Evolutionary conservation across 2,797 vertebrate genomes (phyloP).

Genomic region (Scarus forsteni): DNA sequence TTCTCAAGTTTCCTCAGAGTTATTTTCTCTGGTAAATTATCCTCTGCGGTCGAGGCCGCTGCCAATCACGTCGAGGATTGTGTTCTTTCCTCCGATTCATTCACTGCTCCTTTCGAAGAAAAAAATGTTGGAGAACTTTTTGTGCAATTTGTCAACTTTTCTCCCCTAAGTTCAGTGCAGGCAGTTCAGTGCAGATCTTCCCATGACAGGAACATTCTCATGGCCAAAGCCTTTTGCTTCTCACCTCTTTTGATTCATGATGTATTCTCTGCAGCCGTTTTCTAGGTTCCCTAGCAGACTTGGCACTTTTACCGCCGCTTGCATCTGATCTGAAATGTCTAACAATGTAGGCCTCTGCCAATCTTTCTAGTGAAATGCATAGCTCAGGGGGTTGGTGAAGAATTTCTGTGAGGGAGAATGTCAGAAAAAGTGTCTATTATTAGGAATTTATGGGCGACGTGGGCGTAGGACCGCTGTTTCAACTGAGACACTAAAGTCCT

Average conservation of each 20-base stretch:
- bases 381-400: constrained; percentile 8
- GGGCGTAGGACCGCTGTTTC: not conserved
- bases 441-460: not conserved
- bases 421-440: not conserved
- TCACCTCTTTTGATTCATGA: constrained; percentile 38
- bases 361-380: constrained; percentile 10
- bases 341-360: constrained; percentile 21
- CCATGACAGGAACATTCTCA: constrained; percentile 26
- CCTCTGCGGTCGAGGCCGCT: constrained; percentile 43
- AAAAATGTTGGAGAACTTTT: constrained; percentile 47
- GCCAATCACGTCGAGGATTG: constrained; percentile 56
- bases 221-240: constrained; percentile 18
- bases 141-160: constrained; percentile 40
- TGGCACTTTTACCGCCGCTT: constrained; percentile 25
- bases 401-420: constrained; percentile 5
- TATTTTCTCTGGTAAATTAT: constrained; percentile 69
- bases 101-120: constrained; percentile 43
- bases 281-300: constrained; percentile 23
- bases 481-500: not conserved
- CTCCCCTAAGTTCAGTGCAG: constrained; percentile 20
- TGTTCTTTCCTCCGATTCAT: constrained; percentile 52
- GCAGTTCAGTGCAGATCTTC: constrained; percentile 21
- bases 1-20: constrained; percentile 52
- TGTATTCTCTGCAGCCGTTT: constrained; percentile 15
- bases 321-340: constrained; percentile 17